Base-by-base conservation (phyloP, 2,888 invertebrate species). In the Bunonema sp. region DNA sequence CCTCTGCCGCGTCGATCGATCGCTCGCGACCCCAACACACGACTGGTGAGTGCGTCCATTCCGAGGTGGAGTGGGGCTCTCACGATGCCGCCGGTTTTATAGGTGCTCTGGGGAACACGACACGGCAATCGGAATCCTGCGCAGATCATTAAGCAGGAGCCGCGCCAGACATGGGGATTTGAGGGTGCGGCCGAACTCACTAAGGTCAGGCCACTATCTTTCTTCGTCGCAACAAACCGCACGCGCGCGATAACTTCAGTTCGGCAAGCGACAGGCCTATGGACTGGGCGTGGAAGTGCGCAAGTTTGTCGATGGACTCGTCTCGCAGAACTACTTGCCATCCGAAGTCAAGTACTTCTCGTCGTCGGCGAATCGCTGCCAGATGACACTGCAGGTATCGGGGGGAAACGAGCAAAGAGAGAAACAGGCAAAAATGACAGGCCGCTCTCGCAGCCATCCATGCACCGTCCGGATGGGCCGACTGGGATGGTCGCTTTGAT, bases 381-480 rank as follows among this genome's bases (percentile, higher is more conserved):
- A 59, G 39, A 55, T 52, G 54, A 57, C 59, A 2, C 44, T 61
- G 18, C 57, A 54, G 47, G 54, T 49, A 33, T 5, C 8, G 8
- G 8, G 8, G n/a, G 28, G 8, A 26, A 26, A 26, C 8, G 8
- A 26, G n/a, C 8, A 10, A 10, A 26, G n/a, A 26, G 28, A 26
- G n/a, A 26, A 26, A 8, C 8, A 26, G 28, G n/a, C 28, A 26
- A 26, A 26, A 26, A 26, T 10, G 8, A 26, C 38, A 57, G 51
- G 39, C 50, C 5, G 53, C 46, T n/a, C 34, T 46, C 2, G 53
- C 53, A 15, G 54, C 50, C 15, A 39, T 55, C 23, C 50, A 50
- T 37, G 38, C 39, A 8, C 54, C 54, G 22, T 34, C 35, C 23
- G 45, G 37, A 30, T 55, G 52, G 51, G 51, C 46, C 12, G 54